Evolutionary conservation across 2,888 invertebrate species (phyloP).

Genomic region (Ceramica pisi): DNA sequence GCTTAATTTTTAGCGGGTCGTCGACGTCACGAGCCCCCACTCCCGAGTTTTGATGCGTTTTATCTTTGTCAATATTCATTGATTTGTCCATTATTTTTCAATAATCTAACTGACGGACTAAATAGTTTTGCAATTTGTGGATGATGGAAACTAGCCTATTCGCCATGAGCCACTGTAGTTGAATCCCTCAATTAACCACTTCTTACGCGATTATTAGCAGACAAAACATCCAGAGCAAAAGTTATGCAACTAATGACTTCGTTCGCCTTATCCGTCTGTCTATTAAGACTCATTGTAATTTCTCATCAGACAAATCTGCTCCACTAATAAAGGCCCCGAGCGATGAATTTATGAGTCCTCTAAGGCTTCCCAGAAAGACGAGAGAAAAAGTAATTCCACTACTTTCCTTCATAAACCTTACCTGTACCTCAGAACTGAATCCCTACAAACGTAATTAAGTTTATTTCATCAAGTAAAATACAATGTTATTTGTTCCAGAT

Average conservation of each 20-base stretch:
- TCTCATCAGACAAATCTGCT: conserved; percentile 34
- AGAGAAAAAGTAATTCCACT: conserved; percentile 39
- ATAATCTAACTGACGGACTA: too few relatives aligned
- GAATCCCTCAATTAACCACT: not conserved
- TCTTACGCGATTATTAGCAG: not conserved
- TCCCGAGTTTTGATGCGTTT: too few relatives aligned
- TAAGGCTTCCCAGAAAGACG: conserved; percentile 17
- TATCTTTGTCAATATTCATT: too few relatives aligned
- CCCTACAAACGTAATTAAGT: conserved; percentile 42
- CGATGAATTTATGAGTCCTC: conserved; percentile 34
- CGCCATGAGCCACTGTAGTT: not conserved
- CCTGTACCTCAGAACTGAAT: conserved; percentile 32
- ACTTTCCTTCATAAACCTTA: conserved; percentile 21
- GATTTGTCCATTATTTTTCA: too few relatives aligned
- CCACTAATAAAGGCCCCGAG: conserved; percentile 34
- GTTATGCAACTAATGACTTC: conserved; percentile 16
- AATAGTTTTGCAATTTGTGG: too few relatives aligned
- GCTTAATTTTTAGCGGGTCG: too few relatives aligned
- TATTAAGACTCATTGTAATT: conserved; percentile 23
- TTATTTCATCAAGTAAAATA: conserved; percentile 43
- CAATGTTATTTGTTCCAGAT: conserved; percentile 9
- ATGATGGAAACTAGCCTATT: too few relatives aligned
- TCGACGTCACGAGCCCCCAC: too few relatives aligned
- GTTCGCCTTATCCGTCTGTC: conserved; percentile 1
- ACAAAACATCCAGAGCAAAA: not conserved